A percentile compares a stretch with the other conserved stretches of the same genome.
Evolutionary conservation across 2,113 vertebrate genomes (phyloP).

Genomic region (Pangasianodon gigas): DNA sequence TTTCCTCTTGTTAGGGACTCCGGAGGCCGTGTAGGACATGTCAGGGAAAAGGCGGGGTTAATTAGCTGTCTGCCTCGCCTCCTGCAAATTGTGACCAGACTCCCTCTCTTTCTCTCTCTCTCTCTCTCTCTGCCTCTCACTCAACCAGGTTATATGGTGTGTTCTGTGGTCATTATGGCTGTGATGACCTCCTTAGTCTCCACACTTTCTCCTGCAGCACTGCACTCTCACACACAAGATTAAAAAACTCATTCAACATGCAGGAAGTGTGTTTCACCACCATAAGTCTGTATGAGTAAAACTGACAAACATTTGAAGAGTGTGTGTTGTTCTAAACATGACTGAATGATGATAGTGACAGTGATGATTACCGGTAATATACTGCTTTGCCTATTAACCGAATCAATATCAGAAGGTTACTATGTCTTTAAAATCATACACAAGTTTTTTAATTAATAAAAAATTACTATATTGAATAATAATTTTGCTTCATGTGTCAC

Average conservation of each 20-base stretch:
- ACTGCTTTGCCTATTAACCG: background rate
- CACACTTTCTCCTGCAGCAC: background rate
- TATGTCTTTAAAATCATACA: background rate
- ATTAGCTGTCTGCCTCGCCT: constrained; percentile 50
- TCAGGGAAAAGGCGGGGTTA: constrained; percentile 48
- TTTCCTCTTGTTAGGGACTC: constrained; percentile 52
- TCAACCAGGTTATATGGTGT: constrained; percentile 41
- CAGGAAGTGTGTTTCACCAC: background rate
- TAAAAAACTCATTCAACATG: background rate
- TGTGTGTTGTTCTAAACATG: background rate
- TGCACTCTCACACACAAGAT: constrained; percentile 20
- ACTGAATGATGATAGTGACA: background rate
- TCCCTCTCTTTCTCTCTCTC: constrained; percentile 18
- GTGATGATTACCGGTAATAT: background rate
- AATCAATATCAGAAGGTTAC: background rate
- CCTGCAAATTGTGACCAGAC: constrained; percentile 48
- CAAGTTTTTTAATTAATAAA: background rate
- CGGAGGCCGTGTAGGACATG: constrained; percentile 48
- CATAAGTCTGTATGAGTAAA: background rate
- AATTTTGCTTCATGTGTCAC: background rate
- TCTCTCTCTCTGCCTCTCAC: constrained; percentile 33
- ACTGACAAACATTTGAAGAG: background rate
- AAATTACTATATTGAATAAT: background rate
- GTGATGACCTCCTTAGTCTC: constrained; percentile 39
- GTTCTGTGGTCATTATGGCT: constrained; percentile 43